Evolutionary conservation across 2,797 vertebrate species (phyloP), one percentile per base, ranked within the genome.

Genomic region (Labeo calbasu): DNA sequence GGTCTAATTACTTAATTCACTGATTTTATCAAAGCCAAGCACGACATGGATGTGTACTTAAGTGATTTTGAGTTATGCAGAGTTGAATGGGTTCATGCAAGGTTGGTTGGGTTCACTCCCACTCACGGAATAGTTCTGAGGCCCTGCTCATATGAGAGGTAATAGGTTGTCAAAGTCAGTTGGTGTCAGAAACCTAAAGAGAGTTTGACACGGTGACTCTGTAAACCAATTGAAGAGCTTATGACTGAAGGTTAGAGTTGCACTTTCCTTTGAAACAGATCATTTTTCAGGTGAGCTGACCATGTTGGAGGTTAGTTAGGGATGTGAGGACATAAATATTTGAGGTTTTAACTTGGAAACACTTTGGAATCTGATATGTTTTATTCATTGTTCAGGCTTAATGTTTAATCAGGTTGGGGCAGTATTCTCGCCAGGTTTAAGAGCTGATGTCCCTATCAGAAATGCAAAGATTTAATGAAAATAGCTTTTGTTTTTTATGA

Each of bases 1-100:
- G 76, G 69, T 63, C 36, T 17, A 40, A 80, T 80, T 51, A 70
- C 69, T 76, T 81, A 70, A 86, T 61, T 77, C 55, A 70, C 61
- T 76, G 43, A 84, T 75, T 46, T 51, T 55, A 36, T 65, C 63
- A 36, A 81, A 80, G 43, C 51, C 4, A 53, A 63, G 28, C 17
- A 28, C 21, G 28, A 66, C 21, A 63, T 7, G 25, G 25, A 63
- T 55, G 28, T 32, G 59, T 36, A 50, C 51, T 61, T 55, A 61
- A 48, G 75, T 48, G 51, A 69, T 61, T 46, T 28, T 59, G n/a
- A 75, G n/a, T 55, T 51, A n/a, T 32, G 23, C 8, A 21, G 40
- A 50, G 73, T 50, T 78, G 61, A 77, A 70, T 50, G 82, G 25
- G 53, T 78, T 78, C 21, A 71, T 36, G 32, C 17, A 13, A 77